These are phyloP conservation scores for Elysia crispata DNA, from an alignment of 2,888 invertebrate genomes.

Conservation along the genomic window DNA sequence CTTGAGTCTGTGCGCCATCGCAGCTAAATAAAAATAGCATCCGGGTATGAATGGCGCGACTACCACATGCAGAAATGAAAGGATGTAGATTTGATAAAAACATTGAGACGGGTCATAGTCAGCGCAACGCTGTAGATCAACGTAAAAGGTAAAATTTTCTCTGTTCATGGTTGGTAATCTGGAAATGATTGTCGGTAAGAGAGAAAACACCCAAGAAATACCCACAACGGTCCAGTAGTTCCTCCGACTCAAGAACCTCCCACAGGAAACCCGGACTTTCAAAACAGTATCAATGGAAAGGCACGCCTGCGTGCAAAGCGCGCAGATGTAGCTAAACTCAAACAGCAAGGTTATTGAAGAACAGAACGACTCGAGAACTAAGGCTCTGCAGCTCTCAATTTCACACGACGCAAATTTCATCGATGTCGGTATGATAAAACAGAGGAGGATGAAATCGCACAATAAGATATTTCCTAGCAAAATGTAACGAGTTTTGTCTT, in stretches of 20 bases:
- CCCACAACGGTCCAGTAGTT: no score
- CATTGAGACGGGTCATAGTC: background rate
- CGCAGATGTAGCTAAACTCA: slow-evolving; percentile 26
- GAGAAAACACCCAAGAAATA: no score
- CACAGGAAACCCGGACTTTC: no score
- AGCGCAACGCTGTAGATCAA: slow-evolving; percentile 13
- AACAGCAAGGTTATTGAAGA: slow-evolving; percentile 16
- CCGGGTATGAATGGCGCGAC: slow-evolving; percentile 5
- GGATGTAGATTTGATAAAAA: slow-evolving; percentile 18
- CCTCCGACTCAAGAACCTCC: no score
- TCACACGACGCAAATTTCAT: background rate
- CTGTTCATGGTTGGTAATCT: no score
- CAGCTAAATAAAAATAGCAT: slow-evolving; percentile 6
- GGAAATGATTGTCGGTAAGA: no score
- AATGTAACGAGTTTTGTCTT: slow-evolving; percentile 22
- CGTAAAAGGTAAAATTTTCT: background rate
- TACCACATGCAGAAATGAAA: background rate
- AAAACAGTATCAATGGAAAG: slow-evolving; percentile 16
- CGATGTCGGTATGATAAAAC: slow-evolving; percentile 21
- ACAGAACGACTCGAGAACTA: background rate
- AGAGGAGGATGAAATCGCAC: slow-evolving; percentile 27
- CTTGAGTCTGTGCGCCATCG: background rate
- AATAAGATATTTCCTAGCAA: slow-evolving; percentile 7
- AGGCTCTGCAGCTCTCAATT: background rate
- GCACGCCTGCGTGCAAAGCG: background rate